Conservation (phyloP, 1,140 invertebrate genomes). For the Mactra quadrangularis region DNA sequence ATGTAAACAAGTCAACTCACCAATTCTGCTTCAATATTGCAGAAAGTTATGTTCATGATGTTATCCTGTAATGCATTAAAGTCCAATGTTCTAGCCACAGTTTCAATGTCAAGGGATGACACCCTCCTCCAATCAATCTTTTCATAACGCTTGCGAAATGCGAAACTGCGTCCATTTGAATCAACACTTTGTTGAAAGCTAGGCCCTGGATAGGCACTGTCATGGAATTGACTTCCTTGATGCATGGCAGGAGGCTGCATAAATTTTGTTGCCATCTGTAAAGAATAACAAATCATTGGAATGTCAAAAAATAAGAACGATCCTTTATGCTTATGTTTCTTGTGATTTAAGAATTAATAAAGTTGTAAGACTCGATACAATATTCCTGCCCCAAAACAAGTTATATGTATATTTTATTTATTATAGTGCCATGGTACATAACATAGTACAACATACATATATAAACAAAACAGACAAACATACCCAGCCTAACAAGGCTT, state of each 20-base stretch:
- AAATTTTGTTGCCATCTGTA: slow-evolving; percentile 75
- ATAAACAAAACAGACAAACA: no score
- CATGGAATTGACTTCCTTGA: slow-evolving; percentile 29
- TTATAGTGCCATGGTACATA: no score
- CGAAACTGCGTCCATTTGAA: slow-evolving; percentile 76
- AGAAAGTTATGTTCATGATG: slow-evolving; percentile 83
- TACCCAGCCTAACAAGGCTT: no score
- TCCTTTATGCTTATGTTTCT: no score
- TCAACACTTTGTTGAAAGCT: slow-evolving; percentile 34
- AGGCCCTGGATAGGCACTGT: slow-evolving; percentile 59
- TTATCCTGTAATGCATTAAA: slow-evolving; percentile 83
- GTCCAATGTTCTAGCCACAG: slow-evolving; percentile 82
- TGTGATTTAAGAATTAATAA: no score
- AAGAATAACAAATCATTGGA: no score
- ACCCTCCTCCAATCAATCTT: slow-evolving; percentile 83
- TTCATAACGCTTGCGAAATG: slow-evolving; percentile 81
- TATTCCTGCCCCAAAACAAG: no score
- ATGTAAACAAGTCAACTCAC: slow-evolving; percentile 67
- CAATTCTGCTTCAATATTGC: slow-evolving; percentile 83
- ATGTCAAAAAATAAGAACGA: no score
- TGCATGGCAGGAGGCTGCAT: slow-evolving; percentile 66
- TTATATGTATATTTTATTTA: no score
- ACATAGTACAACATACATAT: no score
- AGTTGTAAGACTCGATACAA: no score
- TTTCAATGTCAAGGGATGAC: slow-evolving; percentile 82